phyloP scores from a whole-genome alignment of 2,113 vertebrate species.

The Dicerorhinus sumatrensis region DNA sequence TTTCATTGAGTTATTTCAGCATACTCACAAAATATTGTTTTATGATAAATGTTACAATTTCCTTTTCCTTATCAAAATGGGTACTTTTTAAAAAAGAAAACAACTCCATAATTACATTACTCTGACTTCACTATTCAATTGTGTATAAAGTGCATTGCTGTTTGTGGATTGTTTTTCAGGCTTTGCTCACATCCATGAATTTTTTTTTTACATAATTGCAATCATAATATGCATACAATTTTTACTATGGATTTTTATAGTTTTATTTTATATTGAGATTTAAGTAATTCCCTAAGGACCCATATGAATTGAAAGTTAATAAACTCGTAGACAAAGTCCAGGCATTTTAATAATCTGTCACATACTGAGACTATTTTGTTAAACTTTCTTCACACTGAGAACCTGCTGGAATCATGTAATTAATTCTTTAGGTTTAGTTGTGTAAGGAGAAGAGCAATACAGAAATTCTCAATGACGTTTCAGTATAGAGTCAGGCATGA shows the following conservation, averaged over 20 bases:
- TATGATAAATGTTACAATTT: conserved; percentile 24
- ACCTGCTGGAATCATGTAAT: neutral
- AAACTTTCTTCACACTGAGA: conserved; percentile 19
- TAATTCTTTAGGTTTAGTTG: neutral
- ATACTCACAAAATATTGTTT: neutral
- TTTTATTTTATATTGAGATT: conserved; percentile 56
- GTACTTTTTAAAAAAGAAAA: conserved; percentile 38
- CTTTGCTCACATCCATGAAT: neutral
- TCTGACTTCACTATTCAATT: neutral
- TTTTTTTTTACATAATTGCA: neutral
- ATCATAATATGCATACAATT: neutral
- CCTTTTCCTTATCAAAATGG: conserved; percentile 57
- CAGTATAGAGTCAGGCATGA: neutral
- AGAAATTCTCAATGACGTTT: neutral
- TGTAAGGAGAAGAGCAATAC: neutral
- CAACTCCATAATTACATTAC: neutral
- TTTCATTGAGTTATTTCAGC: conserved; percentile 24
- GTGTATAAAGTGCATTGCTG: neutral
- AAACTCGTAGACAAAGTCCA: conserved; percentile 18
- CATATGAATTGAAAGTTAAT: conserved; percentile 1
- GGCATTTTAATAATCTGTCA: conserved; percentile 13
- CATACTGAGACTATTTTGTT: neutral
- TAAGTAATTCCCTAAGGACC: neutral
- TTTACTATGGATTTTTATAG: conserved; percentile 43
- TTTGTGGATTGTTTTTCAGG: conserved; percentile 21